Evolutionary conservation across 2,797 vertebrate species (phyloP).

Genomic region (Lemur catta): DNA sequence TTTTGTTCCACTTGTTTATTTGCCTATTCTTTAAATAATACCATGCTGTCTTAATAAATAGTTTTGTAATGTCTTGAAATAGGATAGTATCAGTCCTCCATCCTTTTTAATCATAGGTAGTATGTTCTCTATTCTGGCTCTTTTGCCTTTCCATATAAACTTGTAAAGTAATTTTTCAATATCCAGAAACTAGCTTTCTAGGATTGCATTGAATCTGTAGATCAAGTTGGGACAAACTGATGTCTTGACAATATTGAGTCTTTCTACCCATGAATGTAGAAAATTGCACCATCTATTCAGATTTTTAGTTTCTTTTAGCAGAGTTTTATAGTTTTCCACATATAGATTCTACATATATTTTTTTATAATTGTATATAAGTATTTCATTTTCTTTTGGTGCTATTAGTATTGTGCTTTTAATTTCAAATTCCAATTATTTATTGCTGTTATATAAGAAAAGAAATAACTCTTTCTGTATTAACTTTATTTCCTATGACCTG

Average conservation of each 20-base stretch:
- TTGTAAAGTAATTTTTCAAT: neutral
- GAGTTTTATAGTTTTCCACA: neutral
- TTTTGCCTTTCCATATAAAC: neutral
- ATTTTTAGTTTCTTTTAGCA: neutral
- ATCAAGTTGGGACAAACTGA: neutral
- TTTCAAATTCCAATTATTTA: neutral
- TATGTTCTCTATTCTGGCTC: neutral
- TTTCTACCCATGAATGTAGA: neutral
- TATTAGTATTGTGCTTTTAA: neutral
- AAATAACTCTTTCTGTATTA: neutral
- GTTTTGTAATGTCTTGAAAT: neutral
- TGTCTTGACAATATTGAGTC: neutral
- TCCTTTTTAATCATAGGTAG: neutral
- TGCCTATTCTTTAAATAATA: neutral
- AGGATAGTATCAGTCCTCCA: neutral
- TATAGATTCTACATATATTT: neutral
- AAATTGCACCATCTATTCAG: neutral
- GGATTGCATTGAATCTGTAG: neutral
- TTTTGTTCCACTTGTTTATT: neutral
- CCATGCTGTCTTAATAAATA: neutral
- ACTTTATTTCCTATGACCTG: neutral
- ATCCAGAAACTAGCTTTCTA: neutral
- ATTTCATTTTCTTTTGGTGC: neutral
- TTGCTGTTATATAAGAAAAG: neutral
- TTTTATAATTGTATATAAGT: neutral